Conservation (phyloP, 2,797 vertebrate species). For the Microctenopoma steveboyesi region DNA sequence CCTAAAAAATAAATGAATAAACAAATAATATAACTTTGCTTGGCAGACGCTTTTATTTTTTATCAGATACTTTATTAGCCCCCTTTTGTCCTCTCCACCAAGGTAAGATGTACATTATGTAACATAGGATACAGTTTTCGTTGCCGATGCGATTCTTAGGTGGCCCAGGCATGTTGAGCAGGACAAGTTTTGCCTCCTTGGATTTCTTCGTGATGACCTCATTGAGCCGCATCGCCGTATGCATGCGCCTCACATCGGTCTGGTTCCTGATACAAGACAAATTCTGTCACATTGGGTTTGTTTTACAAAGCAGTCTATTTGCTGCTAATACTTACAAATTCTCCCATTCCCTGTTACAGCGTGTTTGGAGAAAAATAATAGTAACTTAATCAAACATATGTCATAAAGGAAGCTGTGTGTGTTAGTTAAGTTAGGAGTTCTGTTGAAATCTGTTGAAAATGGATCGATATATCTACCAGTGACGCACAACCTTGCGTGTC, state of each 20-base stretch:
- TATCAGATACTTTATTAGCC: no score
- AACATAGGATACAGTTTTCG: constrained; percentile 93
- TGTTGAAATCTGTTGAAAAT: constrained; percentile 19
- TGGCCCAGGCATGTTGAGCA: constrained; percentile 98
- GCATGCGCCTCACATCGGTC: constrained; percentile 94
- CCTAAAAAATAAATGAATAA: no score
- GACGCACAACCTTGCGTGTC: background rate
- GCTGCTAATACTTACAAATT: constrained; percentile 89
- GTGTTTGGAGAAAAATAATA: constrained; percentile 67
- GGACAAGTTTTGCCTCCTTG: constrained; percentile 92
- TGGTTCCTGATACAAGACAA: constrained; percentile 86
- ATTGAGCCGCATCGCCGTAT: constrained; percentile 95
- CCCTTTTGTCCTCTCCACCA: no score
- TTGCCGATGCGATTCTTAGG: constrained; percentile 94
- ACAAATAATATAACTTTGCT: no score
- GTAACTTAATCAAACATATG: constrained; percentile 21
- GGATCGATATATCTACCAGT: constrained; percentile 32
- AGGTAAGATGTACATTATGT: background rate
- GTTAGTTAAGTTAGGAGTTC: constrained; percentile 29
- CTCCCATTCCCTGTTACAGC: constrained; percentile 95
- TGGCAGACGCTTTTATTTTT: no score
- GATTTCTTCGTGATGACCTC: constrained; percentile 96
- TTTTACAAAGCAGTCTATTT: constrained; percentile 3
- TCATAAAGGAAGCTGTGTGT: background rate
- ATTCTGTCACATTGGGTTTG: background rate